Evolutionary conservation across 2,113 vertebrate species (phyloP), one percentile per base, ranked within the genome.

Genomic region (Tapirus terrestris): DNA sequence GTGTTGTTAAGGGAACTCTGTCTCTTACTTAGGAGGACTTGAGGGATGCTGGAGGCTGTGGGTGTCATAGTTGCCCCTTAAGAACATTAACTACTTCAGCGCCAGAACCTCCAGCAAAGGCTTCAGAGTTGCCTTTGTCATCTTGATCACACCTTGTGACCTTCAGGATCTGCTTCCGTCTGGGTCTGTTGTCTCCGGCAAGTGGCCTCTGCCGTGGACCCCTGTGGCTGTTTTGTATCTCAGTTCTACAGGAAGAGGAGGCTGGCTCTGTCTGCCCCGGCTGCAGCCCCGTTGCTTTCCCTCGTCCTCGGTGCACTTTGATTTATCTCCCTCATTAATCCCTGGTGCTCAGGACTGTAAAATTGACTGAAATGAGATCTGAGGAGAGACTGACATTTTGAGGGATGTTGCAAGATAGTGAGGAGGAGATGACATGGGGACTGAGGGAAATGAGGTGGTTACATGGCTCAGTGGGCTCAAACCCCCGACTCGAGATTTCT

Each of bases 311-410:
- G 83, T 0, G 0, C 1, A 0, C 65, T 96, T 84, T 97, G 95
- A 94, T 94, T 96, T 97, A 92, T 97, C 89, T 75, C 10, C 60
- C 86, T 96, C 83, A 56, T 97, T 98, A 95, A 89, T 65, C 89
- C 8, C 2, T 9, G 45, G 65, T 73, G 70, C 83, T 97, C 73
- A 11, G 96, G n/a, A 10, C 75, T 84, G 53, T 90, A 87, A 94
- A 87, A 39, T 79, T 56, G 70, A 91, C 90, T 95, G 94, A 70
- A 95, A 94, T 4, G 43, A 91, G 90, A 98, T 93, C 91, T 95
- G 84, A 95, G 82, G 75, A 94, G 76, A 67, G 79, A 75, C 72
- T 96, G 91, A 93, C 65, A 45, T 68, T 72, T 95, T 97, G 94
- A 98, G 79, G 79, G 76, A 96, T 86, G 84, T 65, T 67, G 36